Percentiles rank a stretch among this genome's conserved stretches.
Conservation (phyloP, 2,888 invertebrate species). For the Hypsopygia costalis region DNA sequence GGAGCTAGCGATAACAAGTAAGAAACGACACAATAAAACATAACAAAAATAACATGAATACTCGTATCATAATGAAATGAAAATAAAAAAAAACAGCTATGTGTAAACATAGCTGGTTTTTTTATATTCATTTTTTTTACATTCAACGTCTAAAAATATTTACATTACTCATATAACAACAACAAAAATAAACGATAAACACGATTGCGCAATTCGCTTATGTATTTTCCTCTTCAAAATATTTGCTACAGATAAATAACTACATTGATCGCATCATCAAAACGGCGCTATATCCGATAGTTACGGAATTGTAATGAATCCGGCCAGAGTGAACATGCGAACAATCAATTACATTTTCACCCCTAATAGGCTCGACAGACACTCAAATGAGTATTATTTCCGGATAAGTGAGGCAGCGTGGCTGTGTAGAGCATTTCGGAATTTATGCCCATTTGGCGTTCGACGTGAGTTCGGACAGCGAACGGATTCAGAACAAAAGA, state of each 20-base stretch:
- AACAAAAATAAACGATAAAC: too few relatives aligned
- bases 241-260: not conserved
- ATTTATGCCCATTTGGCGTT: conserved; percentile 62
- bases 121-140: too few relatives aligned
- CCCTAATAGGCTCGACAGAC: conserved; percentile 42
- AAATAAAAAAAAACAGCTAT: too few relatives aligned
- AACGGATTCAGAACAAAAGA: conserved; percentile 52
- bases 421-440: conserved; percentile 35
- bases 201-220: too few relatives aligned
- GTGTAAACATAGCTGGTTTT: too few relatives aligned
- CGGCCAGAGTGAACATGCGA: conserved; percentile 35
- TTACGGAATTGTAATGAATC: conserved; percentile 34
- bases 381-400: conserved; percentile 49
- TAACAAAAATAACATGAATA: too few relatives aligned
- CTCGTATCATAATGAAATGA: too few relatives aligned
- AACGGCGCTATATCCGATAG: not conserved
- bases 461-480: conserved; percentile 48
- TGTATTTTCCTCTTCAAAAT: too few relatives aligned
- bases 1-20: too few relatives aligned
- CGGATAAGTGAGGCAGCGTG: conserved; percentile 34
- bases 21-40: too few relatives aligned
- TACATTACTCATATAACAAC: too few relatives aligned
- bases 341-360: conserved; percentile 56
- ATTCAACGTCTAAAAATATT: too few relatives aligned
- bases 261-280: not conserved